phyloP scores from a whole-genome alignment of 2,113 vertebrate species.

The Apeltes quadracus region DNA sequence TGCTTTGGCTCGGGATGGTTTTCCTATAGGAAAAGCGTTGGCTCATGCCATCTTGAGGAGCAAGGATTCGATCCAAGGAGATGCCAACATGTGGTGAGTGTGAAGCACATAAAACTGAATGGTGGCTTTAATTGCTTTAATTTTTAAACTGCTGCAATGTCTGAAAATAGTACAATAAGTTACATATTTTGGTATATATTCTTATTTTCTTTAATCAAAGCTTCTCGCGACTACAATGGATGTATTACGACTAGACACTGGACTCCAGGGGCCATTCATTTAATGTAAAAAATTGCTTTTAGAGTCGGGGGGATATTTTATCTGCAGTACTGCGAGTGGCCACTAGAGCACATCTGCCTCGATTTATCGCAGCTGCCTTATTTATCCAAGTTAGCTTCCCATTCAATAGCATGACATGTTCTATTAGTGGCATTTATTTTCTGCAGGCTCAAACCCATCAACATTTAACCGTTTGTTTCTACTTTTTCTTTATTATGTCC shows the following conservation, averaged over 20 bases:
- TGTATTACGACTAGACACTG: neutral
- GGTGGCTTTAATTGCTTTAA: neutral
- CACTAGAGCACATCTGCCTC: neutral
- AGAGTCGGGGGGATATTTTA: neutral
- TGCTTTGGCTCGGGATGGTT: conserved; percentile 87
- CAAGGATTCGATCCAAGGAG: conserved; percentile 76
- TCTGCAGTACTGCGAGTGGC: neutral
- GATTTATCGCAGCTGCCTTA: too few relatives aligned
- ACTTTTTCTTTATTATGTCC: conserved; percentile 27
- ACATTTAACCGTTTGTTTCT: neutral
- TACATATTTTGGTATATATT: neutral
- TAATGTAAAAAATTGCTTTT: neutral
- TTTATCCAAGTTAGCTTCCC: too few relatives aligned
- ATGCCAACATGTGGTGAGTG: conserved; percentile 86
- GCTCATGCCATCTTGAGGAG: conserved; percentile 82
- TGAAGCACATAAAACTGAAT: neutral
- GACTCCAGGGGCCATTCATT: neutral
- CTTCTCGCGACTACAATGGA: neutral
- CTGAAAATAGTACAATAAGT: neutral
- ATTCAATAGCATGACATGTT: neutral
- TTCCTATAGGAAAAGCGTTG: conserved; percentile 87
- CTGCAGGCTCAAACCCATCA: neutral
- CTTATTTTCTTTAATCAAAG: neutral
- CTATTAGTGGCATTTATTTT: conserved; percentile 7
- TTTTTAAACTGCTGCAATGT: neutral